These are phyloP conservation scores for Hippocampus abdominalis DNA, from an alignment of 2,113 vertebrate species.

Conservation along the genomic window DNA sequence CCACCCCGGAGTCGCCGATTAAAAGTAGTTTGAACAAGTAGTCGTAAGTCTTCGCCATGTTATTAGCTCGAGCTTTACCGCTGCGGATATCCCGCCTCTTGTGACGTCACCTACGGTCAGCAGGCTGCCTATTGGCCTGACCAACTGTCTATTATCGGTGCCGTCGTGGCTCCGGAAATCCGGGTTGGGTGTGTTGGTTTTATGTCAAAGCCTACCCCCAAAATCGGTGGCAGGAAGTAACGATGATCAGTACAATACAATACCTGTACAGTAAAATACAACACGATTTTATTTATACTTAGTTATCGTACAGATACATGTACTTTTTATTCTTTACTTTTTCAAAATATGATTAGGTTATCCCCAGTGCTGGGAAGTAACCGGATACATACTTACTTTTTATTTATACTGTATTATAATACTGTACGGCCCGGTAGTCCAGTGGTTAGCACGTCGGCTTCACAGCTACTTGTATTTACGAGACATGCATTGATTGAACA, in stretches of 20 bases:
- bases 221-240: not conserved
- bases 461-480: too few species aligned
- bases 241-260: not conserved
- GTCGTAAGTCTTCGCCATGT: conserved; percentile 96
- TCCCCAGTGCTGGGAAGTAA: too few species aligned
- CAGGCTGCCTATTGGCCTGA: conserved; percentile 29
- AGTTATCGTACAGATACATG: too few species aligned
- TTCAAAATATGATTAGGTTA: too few species aligned
- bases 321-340: too few species aligned
- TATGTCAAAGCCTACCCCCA: not conserved
- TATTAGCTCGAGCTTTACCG: conserved; percentile 61
- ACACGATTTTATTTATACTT: too few species aligned
- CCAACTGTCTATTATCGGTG: conserved; percentile 31
- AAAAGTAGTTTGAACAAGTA: conserved; percentile 98
- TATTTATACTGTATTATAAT: too few species aligned
- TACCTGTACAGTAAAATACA: too few species aligned
- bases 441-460: too few species aligned
- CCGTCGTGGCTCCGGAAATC: conserved; percentile 55
- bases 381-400: too few species aligned
- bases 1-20: conserved; percentile 96
- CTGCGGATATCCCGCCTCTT: conserved; percentile 76
- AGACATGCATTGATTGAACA: too few species aligned
- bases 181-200: conserved; percentile 25
- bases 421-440: too few species aligned
- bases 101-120: conserved; percentile 29